These are phyloP conservation scores for Turnix velox DNA, from an alignment of 2,113 vertebrate species.

Conservation along the genomic window DNA sequence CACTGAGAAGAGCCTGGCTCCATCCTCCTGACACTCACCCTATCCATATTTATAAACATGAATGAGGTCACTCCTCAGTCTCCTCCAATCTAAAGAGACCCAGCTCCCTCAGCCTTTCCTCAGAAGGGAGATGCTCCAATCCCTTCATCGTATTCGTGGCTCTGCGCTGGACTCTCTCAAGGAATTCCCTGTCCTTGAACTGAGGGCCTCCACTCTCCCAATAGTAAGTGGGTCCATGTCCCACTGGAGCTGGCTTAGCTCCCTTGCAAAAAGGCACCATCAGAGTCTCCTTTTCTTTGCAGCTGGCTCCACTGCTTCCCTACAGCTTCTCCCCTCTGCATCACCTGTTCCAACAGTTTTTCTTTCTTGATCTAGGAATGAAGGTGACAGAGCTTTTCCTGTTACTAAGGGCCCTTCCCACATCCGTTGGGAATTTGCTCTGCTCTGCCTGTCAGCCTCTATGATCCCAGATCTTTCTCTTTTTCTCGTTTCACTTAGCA, in stretches of 20 bases:
- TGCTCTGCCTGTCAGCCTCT: not conserved
- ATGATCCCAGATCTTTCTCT: not conserved
- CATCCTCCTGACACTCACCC: too few relatives aligned
- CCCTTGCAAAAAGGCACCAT: not conserved
- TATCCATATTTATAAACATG: too few relatives aligned
- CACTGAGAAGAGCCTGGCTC: too few relatives aligned
- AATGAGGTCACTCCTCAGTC: too few relatives aligned
- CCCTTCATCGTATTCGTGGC: too few relatives aligned
- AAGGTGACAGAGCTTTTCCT: not conserved
- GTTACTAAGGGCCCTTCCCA: not conserved
- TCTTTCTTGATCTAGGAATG: not conserved
- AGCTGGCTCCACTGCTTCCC: not conserved
- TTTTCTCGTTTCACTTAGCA: not conserved
- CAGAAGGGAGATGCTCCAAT: too few relatives aligned
- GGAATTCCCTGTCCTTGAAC: too few relatives aligned
- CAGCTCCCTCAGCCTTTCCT: too few relatives aligned
- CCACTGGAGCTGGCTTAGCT: not conserved
- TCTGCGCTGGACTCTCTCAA: too few relatives aligned
- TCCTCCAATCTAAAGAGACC: too few relatives aligned
- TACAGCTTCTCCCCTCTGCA: not conserved
- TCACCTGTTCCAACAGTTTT: not conserved
- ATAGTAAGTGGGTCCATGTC: fast-evolving
- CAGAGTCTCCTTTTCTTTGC: not conserved
- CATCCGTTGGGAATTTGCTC: not conserved
- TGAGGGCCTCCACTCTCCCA: too few relatives aligned